phyloP scores from a whole-genome alignment of 2,797 vertebrate genomes.

The Valencia hispanica region DNA sequence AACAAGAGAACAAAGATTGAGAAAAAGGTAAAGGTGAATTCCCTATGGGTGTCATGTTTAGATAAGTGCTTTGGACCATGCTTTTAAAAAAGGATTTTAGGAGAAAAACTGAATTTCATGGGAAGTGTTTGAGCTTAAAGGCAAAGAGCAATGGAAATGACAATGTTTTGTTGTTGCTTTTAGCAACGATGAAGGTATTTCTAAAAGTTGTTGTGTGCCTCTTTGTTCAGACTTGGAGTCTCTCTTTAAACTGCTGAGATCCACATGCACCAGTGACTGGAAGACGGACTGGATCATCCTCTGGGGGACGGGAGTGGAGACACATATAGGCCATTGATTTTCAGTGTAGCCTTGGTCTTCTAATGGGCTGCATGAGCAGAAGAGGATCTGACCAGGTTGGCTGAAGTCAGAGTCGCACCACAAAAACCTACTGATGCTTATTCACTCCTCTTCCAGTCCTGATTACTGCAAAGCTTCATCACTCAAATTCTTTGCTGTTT shows the following conservation, averaged over 20 bases:
- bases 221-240: conserved; percentile 44
- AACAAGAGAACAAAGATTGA: neutral
- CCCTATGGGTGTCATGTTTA: neutral
- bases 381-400: conserved; percentile 31
- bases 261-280: conserved; percentile 41
- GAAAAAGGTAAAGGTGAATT: neutral
- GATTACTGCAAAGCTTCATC: conserved; percentile 23
- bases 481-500: conserved; percentile 35
- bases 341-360: conserved; percentile 51
- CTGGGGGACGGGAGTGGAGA: conserved; percentile 46
- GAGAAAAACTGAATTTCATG: neutral
- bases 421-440: conserved; percentile 32
- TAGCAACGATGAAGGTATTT: neutral
- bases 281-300: conserved; percentile 33
- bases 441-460: conserved; percentile 32
- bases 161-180: too few species aligned
- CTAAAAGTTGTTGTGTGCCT: conserved; percentile 20
- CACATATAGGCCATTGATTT: conserved; percentile 73
- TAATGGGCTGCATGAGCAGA: conserved; percentile 59
- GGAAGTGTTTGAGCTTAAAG: neutral
- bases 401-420: conserved; percentile 20
- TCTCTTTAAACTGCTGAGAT: conserved; percentile 44
- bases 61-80: too few species aligned
- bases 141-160: neutral
- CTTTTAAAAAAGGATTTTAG: neutral